Base-by-base conservation (phyloP, 2,797 vertebrate species). In the Harpagifer antarcticus region DNA sequence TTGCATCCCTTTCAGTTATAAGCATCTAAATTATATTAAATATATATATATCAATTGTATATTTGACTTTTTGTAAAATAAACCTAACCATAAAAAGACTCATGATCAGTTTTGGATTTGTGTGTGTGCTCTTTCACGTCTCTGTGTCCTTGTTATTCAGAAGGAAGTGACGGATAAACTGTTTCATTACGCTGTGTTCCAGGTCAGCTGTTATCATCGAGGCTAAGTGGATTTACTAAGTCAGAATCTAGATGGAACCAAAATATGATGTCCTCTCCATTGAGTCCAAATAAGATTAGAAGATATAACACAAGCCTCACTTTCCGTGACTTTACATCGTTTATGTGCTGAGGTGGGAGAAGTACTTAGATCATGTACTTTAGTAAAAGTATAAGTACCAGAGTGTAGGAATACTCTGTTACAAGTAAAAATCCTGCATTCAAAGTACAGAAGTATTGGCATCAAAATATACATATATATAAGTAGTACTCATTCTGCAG, bases 41-140 rank as follows among this genome's bases (percentile, higher is more conserved):
- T 84, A 91, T 93, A 87, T 92, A n/a, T n/a, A 88, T 88, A 90
- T 88, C 84, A 92, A 94, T 92, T 95, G 94, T 95, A 94, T 94
- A 93, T 93, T 91, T 94, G 89, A 93, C 87, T 76, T 91, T 91
- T 91, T 92, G 78, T 90, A 87, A 88, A 95, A 95, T 95, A 94
- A 95, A 95, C 84, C 81, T 91, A 93, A 93, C 88, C 87, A 82
- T 85, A 90, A 83, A 87, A 83, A 83, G 54, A n/a, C 6, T 12
- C 43, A 9, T 15, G 3, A n/a, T 14, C 3, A 40, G 45, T 42
- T 15, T 72, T 20, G 62, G 42, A 8, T 58, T 52, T 59, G 15
- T 14, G 5, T 33, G 31, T 45, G 2, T 5, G 9, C 11, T 15
- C 3, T 37, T 11, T 20, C 6, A 42, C n/a, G 37, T 45, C 14